phyloP scores from a whole-genome alignment of 2,113 vertebrate species.

The Hipposideros armiger region DNA sequence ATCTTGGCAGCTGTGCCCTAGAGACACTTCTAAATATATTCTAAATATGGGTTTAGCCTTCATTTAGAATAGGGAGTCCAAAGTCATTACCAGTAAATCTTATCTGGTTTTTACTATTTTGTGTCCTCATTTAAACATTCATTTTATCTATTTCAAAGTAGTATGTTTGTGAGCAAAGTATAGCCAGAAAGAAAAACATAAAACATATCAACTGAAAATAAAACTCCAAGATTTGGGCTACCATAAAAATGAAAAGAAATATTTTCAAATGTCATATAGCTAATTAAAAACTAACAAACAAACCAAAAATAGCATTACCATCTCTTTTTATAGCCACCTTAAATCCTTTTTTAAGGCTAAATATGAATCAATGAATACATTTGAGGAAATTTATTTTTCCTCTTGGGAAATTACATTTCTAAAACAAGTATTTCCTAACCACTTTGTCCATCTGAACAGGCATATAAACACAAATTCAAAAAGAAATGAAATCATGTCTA shows the following conservation, averaged over 20 bases:
- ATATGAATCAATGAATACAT: conserved; percentile 41
- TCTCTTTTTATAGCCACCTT: conserved; percentile 35
- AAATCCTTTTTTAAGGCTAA: conserved; percentile 1
- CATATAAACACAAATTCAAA: conserved; percentile 49
- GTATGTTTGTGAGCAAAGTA: not conserved
- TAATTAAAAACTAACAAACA: conserved; percentile 44
- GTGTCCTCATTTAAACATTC: not conserved
- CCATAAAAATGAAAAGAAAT: conserved; percentile 22
- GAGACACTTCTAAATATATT: not conserved
- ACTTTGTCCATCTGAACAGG: not conserved
- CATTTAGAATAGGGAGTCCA: not conserved
- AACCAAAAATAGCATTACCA: conserved; percentile 18
- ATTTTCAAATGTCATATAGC: not conserved
- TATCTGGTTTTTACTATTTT: conserved; percentile 24
- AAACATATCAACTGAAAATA: conserved; percentile 27
- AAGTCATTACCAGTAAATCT: not conserved
- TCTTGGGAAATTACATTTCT: conserved; percentile 32
- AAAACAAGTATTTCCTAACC: conserved; percentile 49
- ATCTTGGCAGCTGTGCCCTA: not conserved
- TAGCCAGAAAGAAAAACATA: conserved; percentile 39
- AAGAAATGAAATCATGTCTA: not conserved
- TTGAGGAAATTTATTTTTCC: not conserved
- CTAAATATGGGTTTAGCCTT: not conserved
- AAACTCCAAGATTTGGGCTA: not conserved
- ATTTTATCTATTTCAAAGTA: conserved; percentile 32